These are phyloP conservation scores for Monarcha castaneiventris DNA, from an alignment of 2,113 vertebrate genomes.

Conservation along the genomic window DNA sequence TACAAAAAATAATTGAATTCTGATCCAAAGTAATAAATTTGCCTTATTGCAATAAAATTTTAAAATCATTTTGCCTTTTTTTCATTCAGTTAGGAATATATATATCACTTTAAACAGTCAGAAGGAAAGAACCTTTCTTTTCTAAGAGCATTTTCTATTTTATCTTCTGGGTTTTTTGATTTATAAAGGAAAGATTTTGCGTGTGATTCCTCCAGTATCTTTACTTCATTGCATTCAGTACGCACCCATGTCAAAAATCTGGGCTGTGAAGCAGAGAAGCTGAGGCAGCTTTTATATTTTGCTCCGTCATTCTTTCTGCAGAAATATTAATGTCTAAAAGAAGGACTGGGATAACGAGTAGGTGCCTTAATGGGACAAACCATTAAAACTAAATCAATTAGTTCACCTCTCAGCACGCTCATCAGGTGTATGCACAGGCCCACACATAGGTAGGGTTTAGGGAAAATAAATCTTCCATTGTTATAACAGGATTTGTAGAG, in stretches of 20 bases:
- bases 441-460: background rate
- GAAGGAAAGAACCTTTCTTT: background rate
- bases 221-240: background rate
- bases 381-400: background rate
- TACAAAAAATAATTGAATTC: background rate
- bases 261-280: background rate
- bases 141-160: background rate
- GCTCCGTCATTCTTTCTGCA: background rate
- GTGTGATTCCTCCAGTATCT: background rate
- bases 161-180: rapidly evolving
- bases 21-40: background rate
- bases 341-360: background rate
- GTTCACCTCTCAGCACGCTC: background rate
- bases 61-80: background rate
- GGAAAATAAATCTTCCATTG: background rate
- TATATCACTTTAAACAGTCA: background rate
- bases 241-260: background rate
- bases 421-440: background rate
- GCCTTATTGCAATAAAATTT: background rate
- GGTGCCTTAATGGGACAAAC: background rate
- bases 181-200: background rate
- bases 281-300: background rate
- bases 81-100: background rate
- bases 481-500: background rate
- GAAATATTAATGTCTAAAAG: background rate